Evolutionary conservation across 2,888 invertebrate species (phyloP), one percentile per base, ranked within the genome.

Genomic region (Lasioglossum zephyrum): DNA sequence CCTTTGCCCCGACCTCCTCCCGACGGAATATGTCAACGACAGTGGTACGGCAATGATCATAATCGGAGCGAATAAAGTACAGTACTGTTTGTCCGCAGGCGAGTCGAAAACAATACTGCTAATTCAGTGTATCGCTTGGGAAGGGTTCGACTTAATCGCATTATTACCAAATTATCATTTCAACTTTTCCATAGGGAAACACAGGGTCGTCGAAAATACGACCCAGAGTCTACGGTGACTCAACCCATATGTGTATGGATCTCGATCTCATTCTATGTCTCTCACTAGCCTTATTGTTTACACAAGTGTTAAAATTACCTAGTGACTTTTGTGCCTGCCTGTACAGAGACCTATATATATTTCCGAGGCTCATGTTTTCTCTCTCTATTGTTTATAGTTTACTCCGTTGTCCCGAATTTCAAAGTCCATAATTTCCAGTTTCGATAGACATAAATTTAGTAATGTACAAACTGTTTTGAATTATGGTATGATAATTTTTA

Each of bases 61-160:
- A 86, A 87, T 84, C 81, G 73, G 73, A 66, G 49, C 63, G 36
- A 76, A 85, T 87, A 82, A 84, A 87, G 49, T 69, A 73, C 36
- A 63, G 53, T 63, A 16, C 74, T 13, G 70, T 70, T 39, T 36
- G 69, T 26, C n/a, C 31, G 13, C 18, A 26, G 57, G 53, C 69
- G 36, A 36, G 47, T 26, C 44, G 53, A 44, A 57, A 74, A 39
- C 78, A 31, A 69, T 57, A 53, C 69, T n/a, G 41, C 16, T 60
- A 60, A 76, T 81, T 70, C 69, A 69, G 39, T 22, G 16, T 22
- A 69, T 39, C 39, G 69, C 22, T 69, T 36, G 69, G 69, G 18
- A 66, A 66, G 39, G 22, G 69, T 11, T 22, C 69, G 39, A 9
- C 36, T 69, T 39, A 22, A 69, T 69, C 36, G 39, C 8, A 11